Evolutionary conservation across 1,140 invertebrate species (phyloP).

Genomic region (Oryctes rhinoceros): DNA sequence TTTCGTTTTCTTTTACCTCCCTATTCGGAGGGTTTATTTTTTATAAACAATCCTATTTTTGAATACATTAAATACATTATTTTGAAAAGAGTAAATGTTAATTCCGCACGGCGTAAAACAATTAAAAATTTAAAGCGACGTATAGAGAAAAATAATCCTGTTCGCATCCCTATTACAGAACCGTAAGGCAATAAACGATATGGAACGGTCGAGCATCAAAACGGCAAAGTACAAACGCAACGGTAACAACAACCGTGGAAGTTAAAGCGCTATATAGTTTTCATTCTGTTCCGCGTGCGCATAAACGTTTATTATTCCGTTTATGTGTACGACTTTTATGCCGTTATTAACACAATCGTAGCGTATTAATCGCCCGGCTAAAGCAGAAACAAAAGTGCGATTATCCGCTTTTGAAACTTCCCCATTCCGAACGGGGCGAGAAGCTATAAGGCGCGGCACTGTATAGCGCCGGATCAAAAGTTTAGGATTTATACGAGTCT

Average conservation of each 20-base stretch:
- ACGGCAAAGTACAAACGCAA: slow-evolving; percentile 1
- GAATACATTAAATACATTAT: no score
- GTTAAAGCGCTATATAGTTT: not conserved
- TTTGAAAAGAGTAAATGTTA: no score
- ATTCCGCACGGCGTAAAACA: not conserved
- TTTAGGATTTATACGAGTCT: slow-evolving; percentile 37
- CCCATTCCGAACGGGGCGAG: not conserved
- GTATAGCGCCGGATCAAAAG: slow-evolving; percentile 22
- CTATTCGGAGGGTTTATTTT: no score
- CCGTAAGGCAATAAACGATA: not conserved
- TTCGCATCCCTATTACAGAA: not conserved
- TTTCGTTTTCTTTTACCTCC: no score
- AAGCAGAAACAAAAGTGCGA: slow-evolving; percentile 35
- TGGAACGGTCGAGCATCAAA: not conserved
- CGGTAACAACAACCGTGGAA: not conserved
- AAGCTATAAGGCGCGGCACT: not conserved
- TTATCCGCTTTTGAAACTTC: slow-evolving; percentile 18
- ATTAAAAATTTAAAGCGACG: not conserved
- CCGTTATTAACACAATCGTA: slow-evolving; percentile 34
- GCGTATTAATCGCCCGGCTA: slow-evolving; percentile 28
- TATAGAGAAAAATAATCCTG: not conserved
- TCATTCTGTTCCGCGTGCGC: not conserved
- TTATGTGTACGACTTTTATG: slow-evolving; percentile 31
- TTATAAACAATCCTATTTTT: no score
- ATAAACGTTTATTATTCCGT: slow-evolving; percentile 36